These are phyloP conservation scores for Drosophila tripunctata DNA, from an alignment of 2,888 invertebrate species.

Conservation along the genomic window DNA sequence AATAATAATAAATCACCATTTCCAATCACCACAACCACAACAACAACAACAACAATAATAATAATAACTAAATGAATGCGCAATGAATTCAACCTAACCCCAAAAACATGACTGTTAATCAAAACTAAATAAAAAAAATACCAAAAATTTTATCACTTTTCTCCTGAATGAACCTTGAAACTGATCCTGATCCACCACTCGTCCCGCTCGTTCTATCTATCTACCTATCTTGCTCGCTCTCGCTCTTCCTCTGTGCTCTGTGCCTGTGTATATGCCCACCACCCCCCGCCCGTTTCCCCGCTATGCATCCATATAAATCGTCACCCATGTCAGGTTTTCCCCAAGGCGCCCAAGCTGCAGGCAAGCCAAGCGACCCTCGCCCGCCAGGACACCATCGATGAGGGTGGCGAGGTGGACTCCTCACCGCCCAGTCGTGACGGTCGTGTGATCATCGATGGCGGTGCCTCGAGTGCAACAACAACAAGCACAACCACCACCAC, in stretches of 20 bases:
- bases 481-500: slow-evolving; percentile 10
- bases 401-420: slow-evolving; percentile 86
- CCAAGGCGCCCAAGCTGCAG: slow-evolving; percentile 89
- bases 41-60: slow-evolving; percentile 30
- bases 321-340: slow-evolving; percentile 86
- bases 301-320: slow-evolving; percentile 67
- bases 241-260: background rate
- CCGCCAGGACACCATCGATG: slow-evolving; percentile 92
- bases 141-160: slow-evolving; percentile 39
- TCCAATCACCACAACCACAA: slow-evolving; percentile 10
- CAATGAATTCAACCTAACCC: slow-evolving; percentile 28
- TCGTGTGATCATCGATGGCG: slow-evolving; percentile 85
- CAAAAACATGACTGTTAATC: no score
- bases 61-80: slow-evolving; percentile 55
- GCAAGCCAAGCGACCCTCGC: slow-evolving; percentile 85
- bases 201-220: slow-evolving; percentile 21
- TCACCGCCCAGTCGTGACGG: slow-evolving; percentile 84
- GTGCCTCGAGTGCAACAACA: slow-evolving; percentile 34
- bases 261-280: slow-evolving; percentile 9
- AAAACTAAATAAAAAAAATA: slow-evolving; percentile 35
- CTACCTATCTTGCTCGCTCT: slow-evolving; percentile 28
- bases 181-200: slow-evolving; percentile 2
- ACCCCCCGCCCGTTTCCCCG: slow-evolving; percentile 32
- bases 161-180: slow-evolving; percentile 39
- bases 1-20: slow-evolving; percentile 14